Percentiles rank a stretch among this genome's conserved stretches.
Conservation (phyloP, 64 coral and sea anemone genomes). For the Exaiptasia diaphana region DNA sequence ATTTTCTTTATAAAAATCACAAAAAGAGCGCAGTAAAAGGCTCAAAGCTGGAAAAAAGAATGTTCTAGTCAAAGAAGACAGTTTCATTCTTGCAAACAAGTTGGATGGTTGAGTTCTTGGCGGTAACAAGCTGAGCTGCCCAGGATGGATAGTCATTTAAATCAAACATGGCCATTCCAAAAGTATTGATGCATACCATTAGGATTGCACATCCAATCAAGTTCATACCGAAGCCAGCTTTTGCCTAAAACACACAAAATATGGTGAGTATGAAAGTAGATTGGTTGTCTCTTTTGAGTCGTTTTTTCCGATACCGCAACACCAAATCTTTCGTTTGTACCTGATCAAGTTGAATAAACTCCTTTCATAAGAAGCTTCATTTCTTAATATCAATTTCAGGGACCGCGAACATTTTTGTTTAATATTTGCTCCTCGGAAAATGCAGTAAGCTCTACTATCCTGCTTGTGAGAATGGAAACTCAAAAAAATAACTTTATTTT, state of each 20-base stretch:
- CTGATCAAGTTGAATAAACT: too few species aligned
- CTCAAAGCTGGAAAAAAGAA: too few species aligned
- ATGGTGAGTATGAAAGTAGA: background rate
- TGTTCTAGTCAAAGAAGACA: too few species aligned
- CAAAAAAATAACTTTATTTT: too few species aligned
- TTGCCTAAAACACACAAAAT: slow-evolving; percentile 62
- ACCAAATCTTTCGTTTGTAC: background rate
- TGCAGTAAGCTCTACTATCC: too few species aligned
- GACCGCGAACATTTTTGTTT: background rate
- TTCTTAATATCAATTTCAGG: too few species aligned
- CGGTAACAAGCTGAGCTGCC: slow-evolving; percentile 16
- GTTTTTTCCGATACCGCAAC: background rate
- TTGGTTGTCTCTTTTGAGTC: too few species aligned
- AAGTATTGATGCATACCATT: slow-evolving; percentile 70
- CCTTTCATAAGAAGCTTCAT: too few species aligned
- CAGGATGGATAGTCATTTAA: slow-evolving; percentile 63
- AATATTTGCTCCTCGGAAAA: too few species aligned
- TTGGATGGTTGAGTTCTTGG: slow-evolving; percentile 46
- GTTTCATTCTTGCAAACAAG: slow-evolving; percentile 35
- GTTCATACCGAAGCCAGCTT: slow-evolving; percentile 91
- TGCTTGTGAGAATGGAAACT: too few species aligned
- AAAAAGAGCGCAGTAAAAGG: too few species aligned
- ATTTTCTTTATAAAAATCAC: too few species aligned
- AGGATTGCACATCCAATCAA: slow-evolving; percentile 57
- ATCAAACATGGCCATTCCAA: slow-evolving; percentile 72